A percentile compares a stretch with the other conserved stretches of the same genome.
These are phyloP conservation scores for Oriolus oriolus DNA, from an alignment of 2,113 vertebrate species.

Conservation along the genomic window DNA sequence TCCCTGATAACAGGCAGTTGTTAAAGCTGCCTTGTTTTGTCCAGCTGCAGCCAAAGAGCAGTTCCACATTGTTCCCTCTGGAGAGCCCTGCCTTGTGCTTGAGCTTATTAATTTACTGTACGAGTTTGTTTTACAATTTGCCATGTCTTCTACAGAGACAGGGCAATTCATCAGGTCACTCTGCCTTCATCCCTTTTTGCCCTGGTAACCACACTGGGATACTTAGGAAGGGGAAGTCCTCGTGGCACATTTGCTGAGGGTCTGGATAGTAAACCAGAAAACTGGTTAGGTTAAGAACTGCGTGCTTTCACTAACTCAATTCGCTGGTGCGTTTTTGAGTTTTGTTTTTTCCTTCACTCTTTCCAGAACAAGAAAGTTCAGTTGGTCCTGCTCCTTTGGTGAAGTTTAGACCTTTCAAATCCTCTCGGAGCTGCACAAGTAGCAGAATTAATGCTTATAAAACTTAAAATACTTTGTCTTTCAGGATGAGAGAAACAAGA, in stretches of 20 bases:
- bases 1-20: neutral
- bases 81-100: neutral
- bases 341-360: neutral
- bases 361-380: neutral
- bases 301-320: neutral
- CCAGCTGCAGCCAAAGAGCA: neutral
- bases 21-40: neutral
- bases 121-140: neutral
- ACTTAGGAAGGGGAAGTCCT: neutral
- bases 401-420: neutral
- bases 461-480: neutral
- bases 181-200: neutral
- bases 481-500: neutral
- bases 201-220: neutral
- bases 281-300: neutral
- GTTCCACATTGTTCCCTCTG: neutral
- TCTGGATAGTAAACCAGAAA: neutral
- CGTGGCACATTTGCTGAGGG: neutral
- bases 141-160: neutral
- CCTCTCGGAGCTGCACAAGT: neutral
- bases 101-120: constrained; percentile 12
- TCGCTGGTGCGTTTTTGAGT: neutral
- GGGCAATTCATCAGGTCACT: neutral
- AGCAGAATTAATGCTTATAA: neutral
- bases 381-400: neutral